Conservation (phyloP, 2,113 vertebrate genomes). For the Saccopteryx leptura region DNA sequence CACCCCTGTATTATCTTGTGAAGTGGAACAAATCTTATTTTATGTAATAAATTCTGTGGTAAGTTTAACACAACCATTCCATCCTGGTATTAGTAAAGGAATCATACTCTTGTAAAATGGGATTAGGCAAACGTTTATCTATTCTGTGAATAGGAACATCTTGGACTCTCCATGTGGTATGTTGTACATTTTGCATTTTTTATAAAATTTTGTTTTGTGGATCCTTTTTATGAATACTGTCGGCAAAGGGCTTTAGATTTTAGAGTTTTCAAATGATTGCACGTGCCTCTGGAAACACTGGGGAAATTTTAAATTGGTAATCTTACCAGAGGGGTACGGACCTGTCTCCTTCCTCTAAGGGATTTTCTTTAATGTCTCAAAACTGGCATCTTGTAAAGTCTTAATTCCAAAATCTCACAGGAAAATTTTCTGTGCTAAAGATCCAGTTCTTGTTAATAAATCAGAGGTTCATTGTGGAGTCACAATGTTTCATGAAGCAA, state of each 20-base stretch:
- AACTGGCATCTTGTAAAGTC: slow-evolving; percentile 1
- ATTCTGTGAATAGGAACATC: not conserved
- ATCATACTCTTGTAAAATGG: not conserved
- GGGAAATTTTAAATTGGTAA: not conserved
- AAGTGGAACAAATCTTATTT: not conserved
- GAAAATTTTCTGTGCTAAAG: not conserved
- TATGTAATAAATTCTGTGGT: not conserved
- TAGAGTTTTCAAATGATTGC: slow-evolving; percentile 2
- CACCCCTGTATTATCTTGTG: not conserved
- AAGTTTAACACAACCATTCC: not conserved
- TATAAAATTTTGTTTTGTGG: slow-evolving; percentile 5
- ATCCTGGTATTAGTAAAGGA: not conserved
- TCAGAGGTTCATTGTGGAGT: not conserved
- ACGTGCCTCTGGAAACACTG: not conserved
- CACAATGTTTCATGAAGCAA: not conserved
- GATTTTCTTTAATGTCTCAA: slow-evolving; percentile 10
- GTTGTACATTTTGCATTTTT: slow-evolving; percentile 5
- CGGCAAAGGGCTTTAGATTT: not conserved
- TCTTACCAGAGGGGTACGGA: not conserved
- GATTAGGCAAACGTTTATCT: not conserved
- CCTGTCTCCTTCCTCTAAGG: not conserved
- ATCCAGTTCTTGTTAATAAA: not conserved
- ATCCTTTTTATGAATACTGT: not conserved
- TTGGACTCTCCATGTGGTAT: not conserved
- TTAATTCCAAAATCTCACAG: not conserved